Base-by-base conservation (phyloP, 2,797 vertebrate genomes). In the Cyclopterus lumpus region DNA sequence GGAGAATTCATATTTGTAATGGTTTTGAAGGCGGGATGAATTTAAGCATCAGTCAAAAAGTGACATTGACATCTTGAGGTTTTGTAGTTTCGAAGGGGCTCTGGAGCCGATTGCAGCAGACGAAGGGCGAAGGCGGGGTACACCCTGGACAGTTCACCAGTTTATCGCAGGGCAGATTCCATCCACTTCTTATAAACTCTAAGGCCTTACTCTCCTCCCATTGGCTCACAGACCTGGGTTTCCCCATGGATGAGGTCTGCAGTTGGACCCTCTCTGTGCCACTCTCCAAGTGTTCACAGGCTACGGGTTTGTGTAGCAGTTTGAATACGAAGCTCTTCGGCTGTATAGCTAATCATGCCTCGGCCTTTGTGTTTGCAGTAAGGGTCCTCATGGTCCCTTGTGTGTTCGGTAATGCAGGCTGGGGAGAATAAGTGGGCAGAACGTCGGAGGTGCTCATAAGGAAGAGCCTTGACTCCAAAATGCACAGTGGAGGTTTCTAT, bases 401-500 rank as follows among this genome's bases (percentile, higher is more conserved):
- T 46, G 2, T 36, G 66, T 61, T 70, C 63, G 28, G n/a, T 18
- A 57, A 28, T 65, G 8, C 44, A 40, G 62, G 58, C 24, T 51
- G 75, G 30, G 36, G 49, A 73, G 61, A 67, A 57, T n/a, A 38
- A 46, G 53, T n/a, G 34, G 48, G 59, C 71, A 61, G 26, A 64
- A 64, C 49, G 73, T 71, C 5, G 0, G 67, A 1, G 32, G 40
- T 18, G 22, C 48, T 66, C 53, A 60, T 82, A 71, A 67, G 78
- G 77, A 76, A 67, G 62, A 66, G 60, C 32, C 81, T 88, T 57
- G 48, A 77, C 72, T 14, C 36, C 38, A 18, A 24, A 65, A 71
- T 57, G 71, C 71, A 75, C 54, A 67, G 34, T 65, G 3, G 9
- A 83, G 22, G 75, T 78, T 61, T 53, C 55, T 75, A 60, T 24